Percentiles rank a stretch among this genome's conserved stretches.
Evolutionary conservation across 1,140 invertebrate species (phyloP).

Genomic region (Lanistes nyassanus): DNA sequence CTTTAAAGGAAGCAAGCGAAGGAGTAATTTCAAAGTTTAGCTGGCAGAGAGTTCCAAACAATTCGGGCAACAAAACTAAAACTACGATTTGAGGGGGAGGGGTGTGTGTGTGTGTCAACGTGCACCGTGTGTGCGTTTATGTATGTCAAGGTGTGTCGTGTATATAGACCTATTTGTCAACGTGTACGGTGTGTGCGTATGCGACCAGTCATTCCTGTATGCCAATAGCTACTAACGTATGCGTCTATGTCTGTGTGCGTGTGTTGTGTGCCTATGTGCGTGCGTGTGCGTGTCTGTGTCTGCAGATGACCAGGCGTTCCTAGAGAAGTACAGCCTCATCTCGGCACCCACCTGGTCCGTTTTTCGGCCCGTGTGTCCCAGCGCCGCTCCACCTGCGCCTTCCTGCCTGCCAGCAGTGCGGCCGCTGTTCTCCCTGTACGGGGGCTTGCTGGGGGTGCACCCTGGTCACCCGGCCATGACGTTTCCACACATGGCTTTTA

Average conservation of each 20-base stretch:
- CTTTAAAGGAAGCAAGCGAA: too few relatives aligned
- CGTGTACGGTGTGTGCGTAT: background rate
- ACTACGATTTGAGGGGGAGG: too few relatives aligned
- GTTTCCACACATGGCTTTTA: slow-evolving; percentile 42
- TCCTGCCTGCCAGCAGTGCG: slow-evolving; percentile 30
- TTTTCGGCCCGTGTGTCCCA: slow-evolving; percentile 52
- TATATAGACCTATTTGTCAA: background rate
- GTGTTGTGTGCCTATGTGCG: background rate
- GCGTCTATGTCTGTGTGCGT: background rate
- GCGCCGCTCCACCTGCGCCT: slow-evolving; percentile 36
- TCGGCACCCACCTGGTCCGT: slow-evolving; percentile 46
- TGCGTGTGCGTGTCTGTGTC: slow-evolving; percentile 6
- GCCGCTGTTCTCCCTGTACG: slow-evolving; percentile 53
- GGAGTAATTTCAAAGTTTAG: too few relatives aligned
- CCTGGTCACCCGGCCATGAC: slow-evolving; percentile 43
- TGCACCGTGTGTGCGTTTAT: slow-evolving; percentile 10
- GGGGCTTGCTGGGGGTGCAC: slow-evolving; percentile 49
- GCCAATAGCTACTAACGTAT: background rate
- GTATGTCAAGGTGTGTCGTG: background rate
- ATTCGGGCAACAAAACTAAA: too few relatives aligned
- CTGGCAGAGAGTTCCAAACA: too few relatives aligned
- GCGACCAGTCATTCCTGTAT: background rate
- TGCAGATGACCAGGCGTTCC: slow-evolving; percentile 42
- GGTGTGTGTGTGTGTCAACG: too few relatives aligned
- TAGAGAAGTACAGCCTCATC: slow-evolving; percentile 46